Evolutionary conservation across 1,140 invertebrate genomes (phyloP), one percentile per base, ranked within the genome.

Genomic region (Pogonomyrmex californicus): DNA sequence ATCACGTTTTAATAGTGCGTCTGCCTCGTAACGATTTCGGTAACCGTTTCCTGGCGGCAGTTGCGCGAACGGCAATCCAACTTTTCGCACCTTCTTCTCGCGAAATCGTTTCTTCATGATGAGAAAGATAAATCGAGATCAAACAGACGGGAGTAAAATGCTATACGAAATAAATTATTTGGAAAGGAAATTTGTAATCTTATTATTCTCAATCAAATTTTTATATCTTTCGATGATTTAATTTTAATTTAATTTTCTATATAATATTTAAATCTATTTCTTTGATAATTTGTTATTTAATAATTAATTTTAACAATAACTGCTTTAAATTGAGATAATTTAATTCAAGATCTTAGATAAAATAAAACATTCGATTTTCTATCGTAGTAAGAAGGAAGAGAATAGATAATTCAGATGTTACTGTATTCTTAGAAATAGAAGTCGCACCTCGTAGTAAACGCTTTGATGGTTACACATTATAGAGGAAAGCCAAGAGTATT

Each of bases 1-100:
- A 86, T 86, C 30, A 77, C 75, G n/a, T 30, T 86, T 86, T 79
- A 79, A 86, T 79, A 65, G 12, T 49, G 49, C 30, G 60, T 56
- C 14, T 49, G 41, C 17, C 17, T 14, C 33, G 47, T 23, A 76
- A 76, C 60, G 60, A 85, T 85, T 83, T 77, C 36, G 47, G 60
- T 51, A 85, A 63, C 56, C 41, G 73, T 76, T 12, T 54, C 36
- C 77, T 41, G 60, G 44, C 63, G 36, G 62, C 62, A 38, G 62
- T 66, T 38, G 60, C 47, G 36, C n/a, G 62, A 79, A 79, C n/a
- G 36, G 6, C 14, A 33, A 1, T 36, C 41, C 14, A 9, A n/a
- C 41, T 49, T 63, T 17, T 63, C 23, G 3, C 38, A 41, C 17
- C 44, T 23, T 4, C 7, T 51, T 65, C 17, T 47, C 62, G 12